These are phyloP conservation scores for Strix aluco DNA, from an alignment of 2,113 vertebrate species.

Conservation along the genomic window DNA sequence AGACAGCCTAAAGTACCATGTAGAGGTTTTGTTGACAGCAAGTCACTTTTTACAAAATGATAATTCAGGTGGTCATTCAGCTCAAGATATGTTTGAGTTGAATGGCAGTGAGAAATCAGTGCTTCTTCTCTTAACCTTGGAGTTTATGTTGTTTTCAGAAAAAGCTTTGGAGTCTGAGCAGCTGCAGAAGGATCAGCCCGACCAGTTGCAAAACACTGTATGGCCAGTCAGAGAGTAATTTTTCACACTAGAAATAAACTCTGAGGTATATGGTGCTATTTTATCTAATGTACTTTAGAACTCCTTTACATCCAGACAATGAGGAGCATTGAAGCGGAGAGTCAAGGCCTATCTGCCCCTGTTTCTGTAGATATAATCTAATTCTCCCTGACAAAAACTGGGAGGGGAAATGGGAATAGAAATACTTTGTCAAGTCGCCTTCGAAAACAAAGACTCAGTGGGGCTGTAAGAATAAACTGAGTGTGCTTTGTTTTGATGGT, in stretches of 20 bases:
- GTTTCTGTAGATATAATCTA: neutral
- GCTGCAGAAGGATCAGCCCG: neutral
- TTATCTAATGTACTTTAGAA: neutral
- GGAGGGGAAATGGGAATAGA: neutral
- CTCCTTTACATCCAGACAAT: neutral
- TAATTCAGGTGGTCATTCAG: neutral
- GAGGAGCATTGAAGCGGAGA: neutral
- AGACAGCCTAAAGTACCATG: neutral
- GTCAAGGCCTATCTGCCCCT: neutral
- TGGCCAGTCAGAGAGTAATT: neutral
- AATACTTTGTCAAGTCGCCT: neutral
- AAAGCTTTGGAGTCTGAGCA: neutral
- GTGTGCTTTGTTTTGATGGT: neutral
- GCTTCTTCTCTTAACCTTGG: neutral
- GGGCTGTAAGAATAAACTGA: neutral
- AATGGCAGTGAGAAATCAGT: neutral
- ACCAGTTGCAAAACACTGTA: neutral
- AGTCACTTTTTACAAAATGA: neutral
- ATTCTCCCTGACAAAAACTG: neutral
- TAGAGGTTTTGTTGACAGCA: neutral
- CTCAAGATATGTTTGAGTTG: neutral
- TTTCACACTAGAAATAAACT: neutral
- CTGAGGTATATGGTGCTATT: neutral
- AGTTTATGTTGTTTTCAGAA: neutral
- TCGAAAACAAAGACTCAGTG: neutral